Evolutionary conservation across 2,888 invertebrate species (phyloP).

Genomic region (Cosmopolites sordidus): DNA sequence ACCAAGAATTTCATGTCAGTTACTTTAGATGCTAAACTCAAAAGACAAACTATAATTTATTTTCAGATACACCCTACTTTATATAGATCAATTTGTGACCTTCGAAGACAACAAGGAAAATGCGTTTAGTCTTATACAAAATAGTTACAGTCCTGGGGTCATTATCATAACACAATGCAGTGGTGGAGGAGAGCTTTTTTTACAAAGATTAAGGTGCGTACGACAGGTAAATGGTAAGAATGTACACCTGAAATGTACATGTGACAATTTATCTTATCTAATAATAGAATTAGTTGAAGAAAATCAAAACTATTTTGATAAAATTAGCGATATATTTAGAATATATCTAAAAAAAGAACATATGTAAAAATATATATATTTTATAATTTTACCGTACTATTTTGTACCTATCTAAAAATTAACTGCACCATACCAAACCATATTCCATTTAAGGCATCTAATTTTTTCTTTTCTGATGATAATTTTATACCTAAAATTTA

Average conservation of each 20-base stretch:
- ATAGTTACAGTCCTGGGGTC: conserved; percentile 21
- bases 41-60: conserved; percentile 27
- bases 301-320: too few relatives aligned
- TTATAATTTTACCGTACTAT: too few relatives aligned
- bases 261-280: background rate
- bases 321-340: too few relatives aligned
- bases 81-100: conserved; percentile 28
- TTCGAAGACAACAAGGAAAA: conserved; percentile 27
- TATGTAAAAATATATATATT: too few relatives aligned
- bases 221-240: conserved; percentile 12
- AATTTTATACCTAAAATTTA: too few relatives aligned
- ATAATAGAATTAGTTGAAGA: background rate
- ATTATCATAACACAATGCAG: conserved; percentile 26
- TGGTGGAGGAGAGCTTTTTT: conserved; percentile 20
- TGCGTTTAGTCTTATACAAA: conserved; percentile 24
- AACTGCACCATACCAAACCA: too few relatives aligned
- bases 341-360: too few relatives aligned
- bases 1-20: conserved; percentile 27
- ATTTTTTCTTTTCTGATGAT: too few relatives aligned
- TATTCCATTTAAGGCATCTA: too few relatives aligned
- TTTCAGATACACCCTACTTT: conserved; percentile 22
- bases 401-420: too few relatives aligned
- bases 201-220: conserved; percentile 20
- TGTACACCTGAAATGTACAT: background rate
- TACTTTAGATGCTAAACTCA: conserved; percentile 16